Percentiles rank a stretch among this genome's conserved stretches.
phyloP scores from a whole-genome alignment of 2,888 invertebrate genomes.

The Stegophylla sp. region DNA sequence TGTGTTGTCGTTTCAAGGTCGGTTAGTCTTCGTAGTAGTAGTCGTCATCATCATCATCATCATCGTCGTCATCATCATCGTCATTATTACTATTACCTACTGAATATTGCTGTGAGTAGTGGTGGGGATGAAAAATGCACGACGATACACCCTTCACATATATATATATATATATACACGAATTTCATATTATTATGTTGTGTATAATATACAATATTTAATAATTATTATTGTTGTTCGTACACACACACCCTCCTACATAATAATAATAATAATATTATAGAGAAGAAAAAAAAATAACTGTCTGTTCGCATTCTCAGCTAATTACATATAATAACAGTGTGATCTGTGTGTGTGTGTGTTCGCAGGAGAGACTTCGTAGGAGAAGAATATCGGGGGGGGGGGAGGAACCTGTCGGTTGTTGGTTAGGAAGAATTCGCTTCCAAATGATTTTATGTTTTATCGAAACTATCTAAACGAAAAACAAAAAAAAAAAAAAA shows the following conservation, averaged over 20 bases:
- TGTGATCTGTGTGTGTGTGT: slow-evolving; percentile 14
- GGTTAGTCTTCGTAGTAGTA: slow-evolving; percentile 23
- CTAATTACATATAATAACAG: slow-evolving; percentile 57
- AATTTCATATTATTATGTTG: slow-evolving; percentile 15
- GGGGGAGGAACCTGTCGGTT: no score
- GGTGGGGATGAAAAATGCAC: slow-evolving; percentile 51
- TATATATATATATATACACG: slow-evolving; percentile 27
- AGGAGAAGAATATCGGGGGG: no score
- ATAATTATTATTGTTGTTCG: slow-evolving; percentile 50
- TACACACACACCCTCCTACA: slow-evolving; percentile 23
- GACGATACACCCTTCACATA: slow-evolving; percentile 46
- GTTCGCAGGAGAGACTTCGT: not conserved
- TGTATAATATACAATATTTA: slow-evolving; percentile 44
- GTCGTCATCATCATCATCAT: no score
- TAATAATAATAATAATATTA: no score
- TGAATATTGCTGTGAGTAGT: not conserved
- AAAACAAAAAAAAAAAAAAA: no score
- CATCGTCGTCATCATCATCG: no score
- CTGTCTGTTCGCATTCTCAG: slow-evolving; percentile 43
- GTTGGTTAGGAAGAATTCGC: no score
- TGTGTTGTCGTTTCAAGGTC: slow-evolving; percentile 52
- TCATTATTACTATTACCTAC: slow-evolving; percentile 20
- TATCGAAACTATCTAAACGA: no score
- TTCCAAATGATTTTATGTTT: no score
- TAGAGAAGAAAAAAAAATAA: slow-evolving; percentile 21